Conservation (phyloP, 2,888 invertebrate genomes). For the Amiota minor region DNA sequence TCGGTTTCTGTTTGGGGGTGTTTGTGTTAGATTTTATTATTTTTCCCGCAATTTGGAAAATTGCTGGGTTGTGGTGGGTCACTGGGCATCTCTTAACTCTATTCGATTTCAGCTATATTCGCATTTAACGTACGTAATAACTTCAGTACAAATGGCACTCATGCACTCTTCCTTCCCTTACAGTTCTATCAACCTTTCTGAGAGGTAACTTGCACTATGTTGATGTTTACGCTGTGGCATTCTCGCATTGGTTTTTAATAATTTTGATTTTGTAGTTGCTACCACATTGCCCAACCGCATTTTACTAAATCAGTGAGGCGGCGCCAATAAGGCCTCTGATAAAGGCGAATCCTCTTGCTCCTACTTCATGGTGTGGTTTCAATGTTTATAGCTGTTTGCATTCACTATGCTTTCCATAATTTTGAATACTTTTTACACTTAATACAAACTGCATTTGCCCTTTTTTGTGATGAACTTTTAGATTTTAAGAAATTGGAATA, state of each 20-base stretch:
- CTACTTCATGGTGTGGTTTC: not conserved
- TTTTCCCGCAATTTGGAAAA: conserved; percentile 41
- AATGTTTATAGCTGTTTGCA: not conserved
- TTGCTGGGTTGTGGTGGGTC: conserved; percentile 35
- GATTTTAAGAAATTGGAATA: not conserved
- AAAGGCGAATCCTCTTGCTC: too few species aligned
- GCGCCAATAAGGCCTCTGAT: too few species aligned
- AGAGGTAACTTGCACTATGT: not conserved
- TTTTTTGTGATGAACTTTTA: not conserved
- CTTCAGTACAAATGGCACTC: not conserved
- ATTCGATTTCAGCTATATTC: not conserved
- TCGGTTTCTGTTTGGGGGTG: not conserved
- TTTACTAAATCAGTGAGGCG: not conserved
- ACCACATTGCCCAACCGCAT: conserved; percentile 18
- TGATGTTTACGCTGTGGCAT: conserved; percentile 47
- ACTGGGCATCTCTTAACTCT: not conserved
- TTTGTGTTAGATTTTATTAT: conserved; percentile 48
- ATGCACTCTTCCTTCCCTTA: not conserved
- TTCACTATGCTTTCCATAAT: not conserved
- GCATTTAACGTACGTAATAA: conserved; percentile 3
- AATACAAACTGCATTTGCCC: not conserved
- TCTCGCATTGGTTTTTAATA: conserved; percentile 57
- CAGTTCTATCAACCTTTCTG: not conserved
- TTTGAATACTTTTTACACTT: not conserved
- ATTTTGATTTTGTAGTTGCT: conserved; percentile 49